Evolutionary conservation across 2,888 invertebrate species (phyloP), one percentile per base, ranked within the genome.

Genomic region (Stenoptilia bipunctidactyla): DNA sequence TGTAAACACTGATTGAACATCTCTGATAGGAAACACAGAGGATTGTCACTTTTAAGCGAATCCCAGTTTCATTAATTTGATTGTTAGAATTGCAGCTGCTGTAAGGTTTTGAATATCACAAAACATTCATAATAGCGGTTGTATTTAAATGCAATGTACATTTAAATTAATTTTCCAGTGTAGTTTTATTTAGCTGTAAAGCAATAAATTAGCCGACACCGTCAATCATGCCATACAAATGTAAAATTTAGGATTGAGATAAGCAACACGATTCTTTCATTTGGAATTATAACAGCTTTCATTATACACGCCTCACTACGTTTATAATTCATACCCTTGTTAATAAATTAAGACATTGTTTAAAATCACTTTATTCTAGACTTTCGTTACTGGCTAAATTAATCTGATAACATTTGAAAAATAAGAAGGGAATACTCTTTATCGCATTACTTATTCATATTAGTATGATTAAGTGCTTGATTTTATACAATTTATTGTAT

Each of bases 21-120:
- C 59, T 69, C 52, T 61, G 83, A 83, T 83, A 83, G 80, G 70
- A 74, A 64, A 76, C 72, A 83, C 79, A 80, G 75, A 69, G 61
- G 52, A 9, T 34, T 4, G 14, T n/a, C 2, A 30, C n/a, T n/a
- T 30, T 30, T 30, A 3, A 30, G 30, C 8, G 20, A 20, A 20
- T 30, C n/a, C 6, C 4, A 30, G 10, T 12, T 30, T 30, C 9
- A n/a, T 30, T 12, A 30, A 9, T 30, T 8, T 30, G 3, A 30
- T 30, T 30, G 30, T 30, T n/a, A 12, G 2, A 30, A 8, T 30
- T 30, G 43, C 57, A 58, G 53, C 56, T 60, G 59, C 44, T 44
- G 27, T 8, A 9, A n/a, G n/a, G n/a, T n/a, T n/a, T n/a, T n/a
- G n/a, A n/a, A n/a, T n/a, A n/a, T n/a, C n/a, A n/a, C n/a, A n/a